These are phyloP conservation scores for Cliona cf. orientalis DNA, from an alignment of 37 sponge, comb jelly and placozoan species.

Conservation along the genomic window DNA sequence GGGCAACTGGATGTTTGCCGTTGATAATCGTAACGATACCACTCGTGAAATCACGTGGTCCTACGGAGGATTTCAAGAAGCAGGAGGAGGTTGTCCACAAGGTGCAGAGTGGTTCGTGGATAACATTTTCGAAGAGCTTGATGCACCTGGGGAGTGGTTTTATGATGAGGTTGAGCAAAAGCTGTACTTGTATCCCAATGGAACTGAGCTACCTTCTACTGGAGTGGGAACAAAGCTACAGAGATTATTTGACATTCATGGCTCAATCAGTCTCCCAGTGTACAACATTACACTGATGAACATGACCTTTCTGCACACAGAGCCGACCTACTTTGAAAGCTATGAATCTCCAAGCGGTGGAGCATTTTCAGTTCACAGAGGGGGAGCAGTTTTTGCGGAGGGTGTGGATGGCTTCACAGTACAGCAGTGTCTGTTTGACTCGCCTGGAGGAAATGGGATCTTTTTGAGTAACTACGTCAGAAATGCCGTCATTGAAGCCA, in stretches of 20 bases:
- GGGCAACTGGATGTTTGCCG: constrained; percentile 59
- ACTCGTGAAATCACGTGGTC: constrained; percentile 25
- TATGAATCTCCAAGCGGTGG: constrained; percentile 52
- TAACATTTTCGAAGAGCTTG: constrained; percentile 41
- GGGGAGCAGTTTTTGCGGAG: constrained; percentile 44
- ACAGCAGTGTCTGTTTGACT: constrained; percentile 23
- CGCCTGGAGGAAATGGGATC: constrained; percentile 56
- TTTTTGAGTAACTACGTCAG: constrained; percentile 41
- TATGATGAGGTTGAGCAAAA: constrained; percentile 22
- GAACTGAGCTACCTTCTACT: background rate
- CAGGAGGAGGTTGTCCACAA: constrained; percentile 25
- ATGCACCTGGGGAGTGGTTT: constrained; percentile 64
- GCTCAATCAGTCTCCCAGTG: constrained; percentile 22
- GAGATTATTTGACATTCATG: constrained; percentile 6
- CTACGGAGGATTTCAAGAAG: constrained; percentile 64
- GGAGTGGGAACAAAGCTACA: constrained; percentile 25
- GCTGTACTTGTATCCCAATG: constrained; percentile 37
- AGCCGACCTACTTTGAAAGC: constrained; percentile 25
- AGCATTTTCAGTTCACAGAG: constrained; percentile 28
- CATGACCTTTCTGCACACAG: constrained; percentile 39
- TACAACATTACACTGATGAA: constrained; percentile 6
- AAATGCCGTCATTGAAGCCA: constrained; percentile 26
- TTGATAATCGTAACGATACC: constrained; percentile 25
- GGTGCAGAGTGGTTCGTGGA: constrained; percentile 52
- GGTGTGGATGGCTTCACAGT: constrained; percentile 24